These are phyloP conservation scores for Chelonoidis abingdonii DNA, from an alignment of 2,113 vertebrate species.

Conservation along the genomic window DNA sequence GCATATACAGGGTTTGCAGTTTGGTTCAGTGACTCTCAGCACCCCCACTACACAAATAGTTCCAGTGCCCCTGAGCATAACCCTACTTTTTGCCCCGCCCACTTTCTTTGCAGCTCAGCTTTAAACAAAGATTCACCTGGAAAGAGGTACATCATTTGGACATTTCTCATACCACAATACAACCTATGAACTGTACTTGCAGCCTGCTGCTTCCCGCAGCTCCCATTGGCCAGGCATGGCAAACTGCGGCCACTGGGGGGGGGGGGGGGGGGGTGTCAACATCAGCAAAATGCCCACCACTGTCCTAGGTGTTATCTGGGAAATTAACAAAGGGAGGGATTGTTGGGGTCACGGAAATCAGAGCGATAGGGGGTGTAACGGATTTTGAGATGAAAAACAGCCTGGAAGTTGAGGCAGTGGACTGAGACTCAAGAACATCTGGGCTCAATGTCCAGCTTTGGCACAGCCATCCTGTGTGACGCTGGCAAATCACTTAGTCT, in stretches of 20 bases:
- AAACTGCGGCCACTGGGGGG: too few species aligned
- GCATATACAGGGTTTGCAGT: too few species aligned
- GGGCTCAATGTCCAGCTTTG: not conserved
- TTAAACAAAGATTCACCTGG: not conserved
- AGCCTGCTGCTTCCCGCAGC: too few species aligned
- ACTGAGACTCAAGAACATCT: not conserved
- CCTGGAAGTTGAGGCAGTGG: not conserved
- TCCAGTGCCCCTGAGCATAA: not conserved
- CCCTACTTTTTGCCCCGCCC: not conserved
- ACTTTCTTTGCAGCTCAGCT: not conserved
- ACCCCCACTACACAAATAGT: too few species aligned
- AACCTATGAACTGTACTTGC: not conserved
- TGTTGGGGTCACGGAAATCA: not conserved
- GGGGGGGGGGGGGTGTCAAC: too few species aligned
- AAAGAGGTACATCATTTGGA: not conserved
- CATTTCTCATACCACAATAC: not conserved
- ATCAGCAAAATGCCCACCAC: too few species aligned
- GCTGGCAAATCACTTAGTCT: not conserved
- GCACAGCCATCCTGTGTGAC: not conserved
- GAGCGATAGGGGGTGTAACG: not conserved
- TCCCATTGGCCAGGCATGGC: too few species aligned
- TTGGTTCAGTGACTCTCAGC: too few species aligned
- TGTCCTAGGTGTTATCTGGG: not conserved
- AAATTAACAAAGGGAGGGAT: not conserved
- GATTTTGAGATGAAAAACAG: not conserved